Evolutionary conservation across 2,113 vertebrate species (phyloP), one percentile per base, ranked within the genome.

Genomic region (Zingel zingel): DNA sequence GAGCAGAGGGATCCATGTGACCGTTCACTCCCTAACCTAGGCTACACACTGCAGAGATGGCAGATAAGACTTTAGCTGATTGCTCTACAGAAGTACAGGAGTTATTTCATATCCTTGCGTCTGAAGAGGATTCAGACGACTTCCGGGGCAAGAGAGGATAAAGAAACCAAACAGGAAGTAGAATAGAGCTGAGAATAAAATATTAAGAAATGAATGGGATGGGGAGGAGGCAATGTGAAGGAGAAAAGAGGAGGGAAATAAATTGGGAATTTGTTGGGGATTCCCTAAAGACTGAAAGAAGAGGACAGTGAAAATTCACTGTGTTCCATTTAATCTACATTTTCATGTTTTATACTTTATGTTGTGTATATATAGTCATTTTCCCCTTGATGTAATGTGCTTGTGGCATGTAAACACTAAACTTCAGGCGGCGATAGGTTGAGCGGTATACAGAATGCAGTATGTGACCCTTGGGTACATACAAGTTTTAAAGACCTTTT

Each of bases 1-100:
- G 88, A 92, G 87, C 86, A 77, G 82, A 88, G 88, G 89, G 82
- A 86, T 86, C 82, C 82, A 75, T 90, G 81, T 92, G 90, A 90
- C 86, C 39, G 78, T 90, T 91, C 78, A 90, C 53, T 91, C 82
- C 62, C 83, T 74, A 85, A 92, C 87, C 80, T 73, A 88, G 76
- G 84, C 88, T 54, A 51, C 80, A 53, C 64, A 68, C 58, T 58
- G 72, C 75, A 87, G 70, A 76, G 79, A 90, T 91, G 79, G 72
- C 64, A 74, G 82, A 91, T 88, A 89, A 85, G 82, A 54, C 65
- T 86, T 72, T 19, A 53, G 53, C 72, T 63, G 86, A 91, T 90
- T 86, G 59, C 61, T 58, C 61, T 33, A 63, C 71, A 79, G 73
- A 87, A 71, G 48, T 66, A 82, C 69, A 64, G 21, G 72, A 86